These are phyloP conservation scores for Drosophila sordidula DNA, from an alignment of 2,888 invertebrate species.

Conservation along the genomic window DNA sequence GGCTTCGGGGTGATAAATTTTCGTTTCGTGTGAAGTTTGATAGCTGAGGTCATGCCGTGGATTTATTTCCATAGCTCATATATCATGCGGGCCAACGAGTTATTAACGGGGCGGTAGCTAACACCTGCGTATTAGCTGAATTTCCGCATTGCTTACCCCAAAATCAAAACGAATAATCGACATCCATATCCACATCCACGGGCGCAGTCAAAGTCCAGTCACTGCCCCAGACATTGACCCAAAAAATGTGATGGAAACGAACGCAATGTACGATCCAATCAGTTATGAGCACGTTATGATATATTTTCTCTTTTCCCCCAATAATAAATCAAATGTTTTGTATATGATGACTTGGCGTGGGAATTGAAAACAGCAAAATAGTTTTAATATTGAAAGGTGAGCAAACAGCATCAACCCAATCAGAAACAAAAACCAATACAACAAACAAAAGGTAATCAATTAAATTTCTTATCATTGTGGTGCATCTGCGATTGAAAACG, in stretches of 20 bases:
- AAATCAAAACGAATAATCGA: slow-evolving; percentile 11
- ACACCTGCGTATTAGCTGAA: slow-evolving; percentile 75
- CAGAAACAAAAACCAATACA: slow-evolving; percentile 19
- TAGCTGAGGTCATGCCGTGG: slow-evolving; percentile 77
- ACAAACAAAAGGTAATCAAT: slow-evolving; percentile 77
- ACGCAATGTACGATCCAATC: slow-evolving; percentile 56
- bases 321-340: slow-evolving; percentile 60
- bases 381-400: slow-evolving; percentile 68
- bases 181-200: slow-evolving; percentile 11
- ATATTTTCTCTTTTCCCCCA: slow-evolving; percentile 60
- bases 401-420: slow-evolving; percentile 36
- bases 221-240: slow-evolving; percentile 62
- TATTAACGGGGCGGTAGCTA: slow-evolving; percentile 73
- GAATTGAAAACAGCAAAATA: slow-evolving; percentile 72
- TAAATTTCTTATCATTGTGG: slow-evolving; percentile 79
- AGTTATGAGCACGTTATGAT: slow-evolving; percentile 56
- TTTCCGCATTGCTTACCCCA: slow-evolving; percentile 69
- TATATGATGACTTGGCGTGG: slow-evolving; percentile 72
- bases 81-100: slow-evolving; percentile 63
- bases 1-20: slow-evolving; percentile 54
- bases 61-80: slow-evolving; percentile 78
- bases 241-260: slow-evolving; percentile 41
- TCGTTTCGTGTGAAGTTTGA: slow-evolving; percentile 77
- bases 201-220: slow-evolving; percentile 32
- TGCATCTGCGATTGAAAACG: slow-evolving; percentile 63